Conservation (phyloP, 2,797 vertebrate species). For the Oreochromis mossambicus region DNA sequence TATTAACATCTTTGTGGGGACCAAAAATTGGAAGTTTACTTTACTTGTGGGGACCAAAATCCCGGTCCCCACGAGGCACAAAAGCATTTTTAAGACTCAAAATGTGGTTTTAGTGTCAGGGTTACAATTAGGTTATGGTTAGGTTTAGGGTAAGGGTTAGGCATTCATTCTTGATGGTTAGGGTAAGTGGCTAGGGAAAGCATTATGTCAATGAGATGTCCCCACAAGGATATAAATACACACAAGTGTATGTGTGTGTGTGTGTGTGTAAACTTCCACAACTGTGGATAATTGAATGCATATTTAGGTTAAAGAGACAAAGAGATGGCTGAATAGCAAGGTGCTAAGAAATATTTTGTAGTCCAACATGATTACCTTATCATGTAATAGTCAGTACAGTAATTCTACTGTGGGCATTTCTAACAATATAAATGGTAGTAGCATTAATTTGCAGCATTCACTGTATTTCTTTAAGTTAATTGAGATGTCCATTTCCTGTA, state of each 20-base stretch:
- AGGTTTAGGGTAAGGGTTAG: neutral
- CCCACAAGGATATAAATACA: neutral
- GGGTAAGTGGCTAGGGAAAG: neutral
- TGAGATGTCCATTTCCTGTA: conserved; percentile 49
- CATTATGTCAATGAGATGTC: neutral
- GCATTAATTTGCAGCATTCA: neutral
- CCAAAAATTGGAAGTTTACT: neutral
- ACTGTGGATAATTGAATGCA: neutral
- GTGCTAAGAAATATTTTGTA: neutral
- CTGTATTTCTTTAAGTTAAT: neutral
- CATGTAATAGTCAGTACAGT: neutral
- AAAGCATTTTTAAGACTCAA: neutral
- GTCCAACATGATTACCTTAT: neutral
- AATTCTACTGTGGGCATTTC: neutral
- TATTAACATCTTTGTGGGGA: neutral
- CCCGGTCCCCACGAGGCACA: neutral
- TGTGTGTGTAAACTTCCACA: neutral
- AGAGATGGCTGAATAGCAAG: neutral
- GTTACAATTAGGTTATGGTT: neutral
- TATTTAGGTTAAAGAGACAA: neutral
- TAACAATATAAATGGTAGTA: neutral
- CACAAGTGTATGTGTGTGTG: neutral
- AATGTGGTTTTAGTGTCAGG: neutral
- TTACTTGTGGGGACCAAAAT: neutral
- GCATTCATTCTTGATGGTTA: neutral